Conservation (phyloP, 92 coral and sea anemone genomes). For the Phenganax stokvisi region DNA sequence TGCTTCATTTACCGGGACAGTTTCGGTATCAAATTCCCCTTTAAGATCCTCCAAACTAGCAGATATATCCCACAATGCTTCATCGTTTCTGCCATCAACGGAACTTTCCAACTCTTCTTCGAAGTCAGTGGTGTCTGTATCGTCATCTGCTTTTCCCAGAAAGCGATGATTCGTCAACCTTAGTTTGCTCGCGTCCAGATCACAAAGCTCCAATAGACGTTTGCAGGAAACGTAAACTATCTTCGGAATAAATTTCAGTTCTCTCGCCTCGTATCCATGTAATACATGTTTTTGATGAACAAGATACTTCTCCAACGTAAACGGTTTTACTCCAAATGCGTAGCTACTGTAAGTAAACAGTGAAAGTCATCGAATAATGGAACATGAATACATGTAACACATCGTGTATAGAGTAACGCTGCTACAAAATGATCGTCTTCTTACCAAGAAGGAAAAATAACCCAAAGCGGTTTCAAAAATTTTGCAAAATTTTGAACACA, state of each 20-base stretch:
- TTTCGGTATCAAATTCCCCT: constrained; percentile 32
- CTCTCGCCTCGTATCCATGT: constrained; percentile 83
- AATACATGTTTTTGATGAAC: constrained; percentile 77
- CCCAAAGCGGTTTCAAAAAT: constrained; percentile 73
- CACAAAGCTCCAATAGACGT: constrained; percentile 34
- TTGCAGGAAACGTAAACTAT: constrained; percentile 25
- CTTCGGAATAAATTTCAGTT: constrained; percentile 75
- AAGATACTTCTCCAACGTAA: constrained; percentile 66
- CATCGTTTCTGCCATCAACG: neutral
- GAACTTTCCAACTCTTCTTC: constrained; percentile 10
- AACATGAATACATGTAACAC: neutral
- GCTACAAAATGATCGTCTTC: neutral
- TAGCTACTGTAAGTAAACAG: constrained; percentile 44
- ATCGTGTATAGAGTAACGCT: neutral
- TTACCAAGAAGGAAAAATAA: constrained; percentile 70
- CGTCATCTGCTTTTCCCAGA: constrained; percentile 11
- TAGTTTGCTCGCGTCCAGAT: constrained; percentile 50
- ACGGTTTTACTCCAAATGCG: constrained; percentile 57
- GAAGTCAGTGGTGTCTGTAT: neutral
- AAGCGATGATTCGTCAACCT: constrained; percentile 24
- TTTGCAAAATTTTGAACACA: constrained; percentile 83
- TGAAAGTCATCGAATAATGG: constrained; percentile 3
- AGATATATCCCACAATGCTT: neutral
- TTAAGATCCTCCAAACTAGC: constrained; percentile 37
- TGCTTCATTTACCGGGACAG: constrained; percentile 12